Evolutionary conservation across 2,888 invertebrate genomes (phyloP), one percentile per base, ranked within the genome.

Genomic region (Thereva nobilitata): DNA sequence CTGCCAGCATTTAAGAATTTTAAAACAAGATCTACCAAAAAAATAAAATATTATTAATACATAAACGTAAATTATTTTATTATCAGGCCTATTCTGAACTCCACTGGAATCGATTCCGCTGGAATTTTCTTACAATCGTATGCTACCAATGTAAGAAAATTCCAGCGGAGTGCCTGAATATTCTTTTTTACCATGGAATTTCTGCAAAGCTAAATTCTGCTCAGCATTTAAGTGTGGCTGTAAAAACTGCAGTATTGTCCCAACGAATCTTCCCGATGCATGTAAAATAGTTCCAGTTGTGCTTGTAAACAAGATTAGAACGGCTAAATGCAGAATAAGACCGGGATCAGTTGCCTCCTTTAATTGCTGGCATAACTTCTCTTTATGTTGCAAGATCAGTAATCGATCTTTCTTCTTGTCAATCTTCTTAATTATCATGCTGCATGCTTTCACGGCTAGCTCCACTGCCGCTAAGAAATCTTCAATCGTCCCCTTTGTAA

Each of bases 211-310:
- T 1, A 83, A 78, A 76, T 85, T 85, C 67, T 90, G 86, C 5
- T 90, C 88, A 35, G 84, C 83, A 68, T 85, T 86, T 57, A 97
- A 79, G 72, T 87, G 86, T 34, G 85, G 83, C 71, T 89, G 87
- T 61, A 97, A 84, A 78, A 87, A 91, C 1, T 84, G 77, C 53
- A 97, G 83, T 72, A 97, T 86, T 12, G 88, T 84, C 0, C 94
- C 89, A 8, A 98, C 94, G 82, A 95, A 95, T 78, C 93, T 89
- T 0, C 98, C 98, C 37, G 97, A 96, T 9, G 95, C 95, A 80
- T 97, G 94, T 37, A 97, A 77, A 83, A 95, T 91, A 72, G 85
- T 87, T 73, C 93, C 91, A 1, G 92, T 92, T 3, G 88, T 84
- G 7, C 87, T 86, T 59, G 92, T 92, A 76, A 94, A 95, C 65